A percentile compares a stretch with the other conserved stretches of the same genome.
These are phyloP conservation scores for Anthoptus insignis DNA, from an alignment of 2,888 invertebrate genomes.

Conservation along the genomic window DNA sequence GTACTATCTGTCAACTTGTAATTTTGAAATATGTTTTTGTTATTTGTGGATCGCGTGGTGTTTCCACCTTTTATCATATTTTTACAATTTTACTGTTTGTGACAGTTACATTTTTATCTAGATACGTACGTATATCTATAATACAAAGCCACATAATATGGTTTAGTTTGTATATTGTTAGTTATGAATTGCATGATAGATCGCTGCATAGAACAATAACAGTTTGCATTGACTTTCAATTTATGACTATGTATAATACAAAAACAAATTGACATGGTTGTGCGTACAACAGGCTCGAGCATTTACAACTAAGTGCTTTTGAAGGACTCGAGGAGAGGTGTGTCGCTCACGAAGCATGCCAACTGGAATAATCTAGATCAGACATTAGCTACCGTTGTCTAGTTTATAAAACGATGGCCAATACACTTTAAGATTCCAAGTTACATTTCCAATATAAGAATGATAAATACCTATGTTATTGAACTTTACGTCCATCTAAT, in stretches of 20 bases:
- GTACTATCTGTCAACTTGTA: no score
- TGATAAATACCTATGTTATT: no score
- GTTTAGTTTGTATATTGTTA: no score
- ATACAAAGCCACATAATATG: no score
- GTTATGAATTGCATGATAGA: no score
- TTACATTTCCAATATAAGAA: constrained; percentile 2
- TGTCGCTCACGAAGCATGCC: constrained; percentile 73
- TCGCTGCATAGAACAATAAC: constrained; percentile 2
- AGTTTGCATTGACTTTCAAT: constrained; percentile 60
- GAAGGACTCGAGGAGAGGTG: constrained; percentile 75
- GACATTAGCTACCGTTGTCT: constrained; percentile 30
- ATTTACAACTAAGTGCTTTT: constrained; percentile 64
- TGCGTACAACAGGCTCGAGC: constrained; percentile 62
- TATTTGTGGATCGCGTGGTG: no score
- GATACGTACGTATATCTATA: no score
- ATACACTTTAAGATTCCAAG: constrained; percentile 20
- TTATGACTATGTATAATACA: constrained; percentile 72
- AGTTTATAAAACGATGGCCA: constrained; percentile 31
- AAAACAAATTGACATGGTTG: constrained; percentile 75
- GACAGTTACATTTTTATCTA: no score
- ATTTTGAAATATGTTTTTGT: no score
- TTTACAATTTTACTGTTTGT: no score
- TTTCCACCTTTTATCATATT: no score
- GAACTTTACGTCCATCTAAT: no score
- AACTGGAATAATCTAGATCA: constrained; percentile 34